Evolutionary conservation across 2,797 vertebrate genomes (phyloP), one percentile per base, ranked within the genome.

Genomic region (Sebastes trivittatus): DNA sequence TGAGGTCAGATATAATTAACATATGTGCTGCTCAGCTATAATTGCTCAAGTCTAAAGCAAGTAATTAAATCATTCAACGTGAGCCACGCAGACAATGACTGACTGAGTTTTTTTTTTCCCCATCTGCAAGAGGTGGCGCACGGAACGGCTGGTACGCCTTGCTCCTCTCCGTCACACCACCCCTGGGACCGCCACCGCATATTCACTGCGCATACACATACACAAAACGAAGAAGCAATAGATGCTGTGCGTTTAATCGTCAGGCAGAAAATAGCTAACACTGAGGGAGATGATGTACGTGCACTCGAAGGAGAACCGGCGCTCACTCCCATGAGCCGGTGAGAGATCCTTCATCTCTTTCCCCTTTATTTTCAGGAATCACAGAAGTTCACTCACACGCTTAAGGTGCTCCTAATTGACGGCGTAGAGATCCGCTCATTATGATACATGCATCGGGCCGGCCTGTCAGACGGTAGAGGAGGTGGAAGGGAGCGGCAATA

Each of bases 1-100:
- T 84, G 89, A 90, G 94, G 94, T 95, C 93, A 93, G 91, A 90
- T 90, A 88, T 93, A 94, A 94, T 93, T 92, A 94, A 93, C 93
- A 93, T 92, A 93, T 92, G 91, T 87, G 89, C 91, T 78, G 91
- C 87, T 90, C 89, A 90, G 90, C 88, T 92, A 86, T 92, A 93
- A 94, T 93, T 93, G 92, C 92, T 91, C 82, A 88, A 91, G 92
- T 94, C 89, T 81, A 89, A 90, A 90, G 87, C 85, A 72, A 93
- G 88, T 93, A 91, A 94, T 94, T 93, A 90, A 94, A 92, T 94
- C 84, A 89, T 81, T 89, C 80, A 81, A 60, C 90, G 85, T 82
- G 86, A 92, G 81, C 84, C 81, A 23, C 68, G 82, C 87, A 85
- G 88, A 90, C 87, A 87, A 76, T 79, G 83, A 87, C 61, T 32